These are phyloP conservation scores for Phyllotis vaccarum DNA, from an alignment of 2,797 vertebrate species.

Conservation along the genomic window DNA sequence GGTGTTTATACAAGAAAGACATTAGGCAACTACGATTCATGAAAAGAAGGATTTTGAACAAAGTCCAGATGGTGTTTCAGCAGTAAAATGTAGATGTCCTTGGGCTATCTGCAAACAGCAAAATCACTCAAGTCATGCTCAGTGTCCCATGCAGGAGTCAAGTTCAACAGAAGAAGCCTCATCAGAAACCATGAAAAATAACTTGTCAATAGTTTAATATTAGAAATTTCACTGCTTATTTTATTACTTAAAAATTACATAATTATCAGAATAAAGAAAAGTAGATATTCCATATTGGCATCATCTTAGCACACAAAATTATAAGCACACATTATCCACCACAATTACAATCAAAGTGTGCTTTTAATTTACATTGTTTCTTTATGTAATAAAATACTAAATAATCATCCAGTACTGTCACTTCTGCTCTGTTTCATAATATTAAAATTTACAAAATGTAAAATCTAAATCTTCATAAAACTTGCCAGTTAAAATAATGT, in stretches of 20 bases:
- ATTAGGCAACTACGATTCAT: conserved; percentile 64
- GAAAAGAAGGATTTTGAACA: conserved; percentile 75
- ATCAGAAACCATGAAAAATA: conserved; percentile 27
- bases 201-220: conserved; percentile 28
- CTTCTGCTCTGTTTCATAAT: conserved; percentile 37
- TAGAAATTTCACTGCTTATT: conserved; percentile 56
- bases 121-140: conserved; percentile 63
- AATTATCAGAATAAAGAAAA: conserved; percentile 52
- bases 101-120: conserved; percentile 54
- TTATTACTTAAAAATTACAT: conserved; percentile 42
- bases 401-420: conserved; percentile 40
- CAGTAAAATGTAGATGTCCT: conserved; percentile 49
- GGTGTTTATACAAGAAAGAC: conserved; percentile 66
- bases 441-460: conserved; percentile 40
- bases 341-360: conserved; percentile 62
- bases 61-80: conserved; percentile 74
- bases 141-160: conserved; percentile 65
- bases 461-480: conserved; percentile 40
- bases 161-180: conserved; percentile 74
- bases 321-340: conserved; percentile 22
- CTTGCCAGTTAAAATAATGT: not conserved
- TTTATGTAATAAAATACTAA: conserved; percentile 60
- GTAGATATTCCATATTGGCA: conserved; percentile 22
- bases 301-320: conserved; percentile 41
- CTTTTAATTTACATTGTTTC: conserved; percentile 6